phyloP scores from a whole-genome alignment of 2,888 invertebrate genomes.

The Automeris io region DNA sequence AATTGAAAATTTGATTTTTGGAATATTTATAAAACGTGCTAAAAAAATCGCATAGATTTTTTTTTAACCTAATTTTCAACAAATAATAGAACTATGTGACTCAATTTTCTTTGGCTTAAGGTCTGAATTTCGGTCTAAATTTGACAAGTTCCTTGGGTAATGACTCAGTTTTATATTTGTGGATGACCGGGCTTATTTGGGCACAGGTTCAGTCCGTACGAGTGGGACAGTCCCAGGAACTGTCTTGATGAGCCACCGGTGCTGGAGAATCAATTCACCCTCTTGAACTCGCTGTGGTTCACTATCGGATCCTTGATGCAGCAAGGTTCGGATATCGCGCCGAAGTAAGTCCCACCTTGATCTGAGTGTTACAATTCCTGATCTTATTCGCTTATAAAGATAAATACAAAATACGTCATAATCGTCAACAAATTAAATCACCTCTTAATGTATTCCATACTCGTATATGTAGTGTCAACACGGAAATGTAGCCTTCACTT shows the following conservation, averaged over 20 bases:
- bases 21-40: no score
- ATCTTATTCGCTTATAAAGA: constrained; percentile 1
- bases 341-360: constrained; percentile 83
- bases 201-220: constrained; percentile 92
- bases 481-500: constrained; percentile 62
- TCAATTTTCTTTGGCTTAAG: no score
- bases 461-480: constrained; percentile 29
- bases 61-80: no score
- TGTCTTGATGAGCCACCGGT: constrained; percentile 90
- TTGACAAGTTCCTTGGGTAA: constrained; percentile 17
- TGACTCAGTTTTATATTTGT: constrained; percentile 20
- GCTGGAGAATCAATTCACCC: constrained; percentile 93
- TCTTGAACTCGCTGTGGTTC: constrained; percentile 96
- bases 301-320: constrained; percentile 95
- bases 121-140: constrained; percentile 1
- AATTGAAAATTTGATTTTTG: no score
- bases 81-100: no score
- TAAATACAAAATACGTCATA: no score
- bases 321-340: constrained; percentile 94
- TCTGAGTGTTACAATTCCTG: constrained; percentile 49
- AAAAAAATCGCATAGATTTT: no score
- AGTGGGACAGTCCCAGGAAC: constrained; percentile 93
- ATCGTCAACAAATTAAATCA: neutral
- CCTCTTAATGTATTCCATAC: no score
- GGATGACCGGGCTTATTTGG: constrained; percentile 60